These are phyloP conservation scores for Galerucella nymphaeae DNA, from an alignment of 2,888 invertebrate species.

Conservation along the genomic window DNA sequence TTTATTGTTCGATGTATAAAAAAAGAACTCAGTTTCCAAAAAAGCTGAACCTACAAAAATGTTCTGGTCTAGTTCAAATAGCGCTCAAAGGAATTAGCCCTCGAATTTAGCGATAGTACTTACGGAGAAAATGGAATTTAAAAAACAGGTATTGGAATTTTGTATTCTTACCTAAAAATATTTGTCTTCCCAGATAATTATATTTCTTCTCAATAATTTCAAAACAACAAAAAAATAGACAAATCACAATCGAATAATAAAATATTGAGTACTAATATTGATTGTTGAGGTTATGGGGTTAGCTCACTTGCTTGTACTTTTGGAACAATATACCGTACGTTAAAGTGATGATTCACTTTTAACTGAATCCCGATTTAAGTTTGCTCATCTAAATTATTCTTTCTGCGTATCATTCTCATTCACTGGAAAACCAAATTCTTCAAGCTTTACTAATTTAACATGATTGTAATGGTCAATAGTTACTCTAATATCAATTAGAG, in stretches of 20 bases:
- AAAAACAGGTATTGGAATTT: too few species aligned
- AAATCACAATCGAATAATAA: not conserved
- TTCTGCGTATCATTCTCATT: conserved; percentile 5
- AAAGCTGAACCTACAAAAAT: too few species aligned
- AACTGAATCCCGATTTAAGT: conserved; percentile 11
- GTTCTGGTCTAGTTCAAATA: too few species aligned
- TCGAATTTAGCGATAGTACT: too few species aligned
- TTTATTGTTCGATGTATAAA: too few species aligned
- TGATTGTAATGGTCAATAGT: conserved; percentile 3
- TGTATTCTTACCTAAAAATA: too few species aligned
- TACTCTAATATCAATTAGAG: not conserved
- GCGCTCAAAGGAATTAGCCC: too few species aligned
- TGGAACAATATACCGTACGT: not conserved
- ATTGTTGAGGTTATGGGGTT: not conserved
- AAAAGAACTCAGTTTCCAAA: too few species aligned
- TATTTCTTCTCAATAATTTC: not conserved
- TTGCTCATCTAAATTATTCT: conserved; percentile 15
- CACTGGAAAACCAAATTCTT: conserved; percentile 18
- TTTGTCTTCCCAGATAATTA: not conserved
- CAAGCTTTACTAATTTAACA: conserved; percentile 26
- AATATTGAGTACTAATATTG: not conserved
- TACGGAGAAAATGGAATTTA: too few species aligned
- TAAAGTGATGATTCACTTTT: conserved; percentile 22
- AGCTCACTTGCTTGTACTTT: not conserved
- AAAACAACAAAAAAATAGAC: not conserved